These are phyloP conservation scores for Apogon hyalosoma DNA, from an alignment of 2,797 vertebrate species.

Conservation along the genomic window DNA sequence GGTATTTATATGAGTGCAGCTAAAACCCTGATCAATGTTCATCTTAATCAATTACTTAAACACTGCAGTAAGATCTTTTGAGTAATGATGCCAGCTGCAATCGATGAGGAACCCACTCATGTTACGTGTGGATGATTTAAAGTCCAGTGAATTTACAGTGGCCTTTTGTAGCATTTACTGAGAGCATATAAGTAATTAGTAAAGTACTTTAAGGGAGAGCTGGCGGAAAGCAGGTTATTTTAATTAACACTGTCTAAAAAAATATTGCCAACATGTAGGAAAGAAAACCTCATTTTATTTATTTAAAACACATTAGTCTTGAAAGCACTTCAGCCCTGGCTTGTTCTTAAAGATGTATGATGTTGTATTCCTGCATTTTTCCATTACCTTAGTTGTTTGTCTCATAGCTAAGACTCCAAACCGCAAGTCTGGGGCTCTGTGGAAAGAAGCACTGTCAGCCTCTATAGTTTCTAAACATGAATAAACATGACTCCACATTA, in stretches of 20 bases:
- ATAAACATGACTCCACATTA: slow-evolving; percentile 16
- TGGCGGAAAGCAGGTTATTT: slow-evolving; percentile 24
- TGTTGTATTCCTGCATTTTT: slow-evolving; percentile 6
- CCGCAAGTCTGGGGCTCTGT: slow-evolving; percentile 2
- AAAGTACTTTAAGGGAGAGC: slow-evolving; percentile 39
- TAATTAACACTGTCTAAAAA: slow-evolving; percentile 51
- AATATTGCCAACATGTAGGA: slow-evolving; percentile 15
- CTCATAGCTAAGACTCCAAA: neutral
- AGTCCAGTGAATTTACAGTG: slow-evolving; percentile 44
- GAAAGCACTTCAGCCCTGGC: neutral
- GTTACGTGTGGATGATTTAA: slow-evolving; percentile 47
- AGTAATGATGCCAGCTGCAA: slow-evolving; percentile 52
- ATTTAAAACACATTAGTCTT: slow-evolving; percentile 14
- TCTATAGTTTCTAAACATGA: slow-evolving; percentile 32
- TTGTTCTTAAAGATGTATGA: slow-evolving; percentile 13
- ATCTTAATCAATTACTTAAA: slow-evolving; percentile 75
- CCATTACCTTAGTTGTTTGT: slow-evolving; percentile 22
- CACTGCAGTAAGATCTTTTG: slow-evolving; percentile 47
- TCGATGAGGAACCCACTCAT: slow-evolving; percentile 51
- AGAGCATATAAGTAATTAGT: slow-evolving; percentile 55
- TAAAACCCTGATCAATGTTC: slow-evolving; percentile 68
- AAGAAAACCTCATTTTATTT: slow-evolving; percentile 20
- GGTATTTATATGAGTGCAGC: slow-evolving; percentile 60
- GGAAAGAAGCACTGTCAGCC: slow-evolving; percentile 27
- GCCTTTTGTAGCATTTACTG: slow-evolving; percentile 37